Evolutionary conservation across 2,888 invertebrate species (phyloP), one percentile per base, ranked within the genome.

Genomic region (Fabriciana adippe): DNA sequence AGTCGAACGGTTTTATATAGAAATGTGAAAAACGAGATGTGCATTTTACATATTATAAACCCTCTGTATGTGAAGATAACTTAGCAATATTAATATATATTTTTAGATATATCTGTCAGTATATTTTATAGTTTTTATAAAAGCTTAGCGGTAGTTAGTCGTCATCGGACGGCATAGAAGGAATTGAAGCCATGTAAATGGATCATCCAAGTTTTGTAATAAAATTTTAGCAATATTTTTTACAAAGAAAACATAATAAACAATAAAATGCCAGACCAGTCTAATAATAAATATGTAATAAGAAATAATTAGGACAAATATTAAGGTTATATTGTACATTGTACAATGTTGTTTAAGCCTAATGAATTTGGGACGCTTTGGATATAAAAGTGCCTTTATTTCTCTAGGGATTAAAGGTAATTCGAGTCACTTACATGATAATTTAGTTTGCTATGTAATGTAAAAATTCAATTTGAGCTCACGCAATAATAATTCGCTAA

Each of bases 1-100:
- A 70, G 66, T 61, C 62, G 48, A 48, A 57, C 55, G 26, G 41
- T 57, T 31, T 60, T 51, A 16, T 57, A 45, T 14, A 16, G 57
- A 41, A 45, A 65, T n/a, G 45, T 41, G n/a, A 15, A 26, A 21
- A 50, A 18, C n/a, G 63, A 15, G 26, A n/a, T 48, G n/a, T 63
- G 5, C 26, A 55, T 41, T 14, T 56, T 45, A 13, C 26, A 21
- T n/a, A 18, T 18, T 18, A 16, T 18, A 61, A 31, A 45, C 4
- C 4, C 13, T 3, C 54, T 54, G 6, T 54, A 21, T 61, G 3
- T 3, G 8, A 51, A 54, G 41, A n/a, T 59, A 48, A n/a, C 48
- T 48, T 16, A 21, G 5, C 6, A 2, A 8, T 57, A 15, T 4
- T 1, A 31, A 6, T 55, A 8, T 11, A 11, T 41, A 8, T 41